A percentile compares a stretch with the other conserved stretches of the same genome.
These are phyloP conservation scores for Procambarus clarkii DNA, from an alignment of 1,140 invertebrate genomes.

Conservation along the genomic window DNA sequence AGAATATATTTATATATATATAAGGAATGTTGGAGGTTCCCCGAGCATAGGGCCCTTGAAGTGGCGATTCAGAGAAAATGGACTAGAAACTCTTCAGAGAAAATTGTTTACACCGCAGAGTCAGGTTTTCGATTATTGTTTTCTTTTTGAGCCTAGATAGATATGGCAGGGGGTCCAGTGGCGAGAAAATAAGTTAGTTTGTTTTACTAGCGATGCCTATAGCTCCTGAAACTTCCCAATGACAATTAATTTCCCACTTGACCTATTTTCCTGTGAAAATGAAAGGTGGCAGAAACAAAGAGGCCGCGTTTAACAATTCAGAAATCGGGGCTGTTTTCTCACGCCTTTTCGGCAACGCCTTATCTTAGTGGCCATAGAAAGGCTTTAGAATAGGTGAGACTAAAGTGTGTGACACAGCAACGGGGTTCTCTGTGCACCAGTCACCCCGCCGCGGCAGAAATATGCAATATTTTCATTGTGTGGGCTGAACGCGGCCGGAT, in stretches of 20 bases:
- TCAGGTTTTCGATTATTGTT: constrained; percentile 56
- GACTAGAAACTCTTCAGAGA: neutral
- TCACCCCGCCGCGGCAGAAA: neutral
- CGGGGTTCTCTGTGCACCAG: neutral
- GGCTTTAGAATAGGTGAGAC: neutral
- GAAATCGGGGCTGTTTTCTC: neutral
- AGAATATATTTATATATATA: too few species aligned
- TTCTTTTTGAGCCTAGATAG: neutral
- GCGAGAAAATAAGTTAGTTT: neutral
- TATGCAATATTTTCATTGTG: constrained; percentile 61
- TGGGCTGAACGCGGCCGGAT: constrained; percentile 43
- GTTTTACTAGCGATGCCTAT: neutral
- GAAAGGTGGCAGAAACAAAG: constrained; percentile 68
- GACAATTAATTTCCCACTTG: constrained; percentile 13
- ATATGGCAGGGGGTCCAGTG: neutral
- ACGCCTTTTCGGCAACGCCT: neutral
- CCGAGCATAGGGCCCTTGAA: too few species aligned
- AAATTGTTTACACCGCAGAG: constrained; percentile 58
- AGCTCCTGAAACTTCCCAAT: neutral
- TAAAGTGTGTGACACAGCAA: neutral
- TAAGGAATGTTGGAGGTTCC: too few species aligned
- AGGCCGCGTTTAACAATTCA: constrained; percentile 36
- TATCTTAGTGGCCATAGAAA: neutral
- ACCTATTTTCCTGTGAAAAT: constrained; percentile 67
- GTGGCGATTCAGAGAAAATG: constrained; percentile 13